Evolutionary conservation across 2,888 invertebrate species (phyloP).

Genomic region (Diaperis boleti): DNA sequence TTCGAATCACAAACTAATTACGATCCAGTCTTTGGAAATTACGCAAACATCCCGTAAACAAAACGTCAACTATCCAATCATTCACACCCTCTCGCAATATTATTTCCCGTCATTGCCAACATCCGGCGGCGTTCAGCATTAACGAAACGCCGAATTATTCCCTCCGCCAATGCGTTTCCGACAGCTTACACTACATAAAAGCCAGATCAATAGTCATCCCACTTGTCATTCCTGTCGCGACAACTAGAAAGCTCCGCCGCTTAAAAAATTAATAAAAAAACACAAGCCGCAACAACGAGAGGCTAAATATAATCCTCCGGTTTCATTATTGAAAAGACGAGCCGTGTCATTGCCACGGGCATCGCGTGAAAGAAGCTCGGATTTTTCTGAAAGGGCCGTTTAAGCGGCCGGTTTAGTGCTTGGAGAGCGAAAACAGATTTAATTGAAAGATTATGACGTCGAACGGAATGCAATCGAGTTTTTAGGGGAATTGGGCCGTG

Average conservation of each 20-base stretch:
- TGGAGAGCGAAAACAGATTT: slow-evolving; percentile 1
- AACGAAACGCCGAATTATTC: slow-evolving; percentile 2
- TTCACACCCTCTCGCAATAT: not conserved
- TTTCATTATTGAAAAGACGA: slow-evolving; percentile 21
- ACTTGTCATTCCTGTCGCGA: not conserved
- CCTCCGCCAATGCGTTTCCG: not conserved
- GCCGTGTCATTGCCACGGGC: slow-evolving; percentile 18
- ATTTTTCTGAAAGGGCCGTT: not conserved
- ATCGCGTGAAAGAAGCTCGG: slow-evolving; percentile 17
- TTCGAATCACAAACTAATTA: not conserved
- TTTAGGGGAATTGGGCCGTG: not conserved
- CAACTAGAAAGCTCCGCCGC: not conserved
- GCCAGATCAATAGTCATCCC: slow-evolving; percentile 13
- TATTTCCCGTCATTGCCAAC: not conserved
- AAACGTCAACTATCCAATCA: not conserved
- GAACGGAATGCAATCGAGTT: not conserved
- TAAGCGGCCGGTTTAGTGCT: not conserved
- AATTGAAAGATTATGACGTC: slow-evolving; percentile 4
- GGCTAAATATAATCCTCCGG: slow-evolving; percentile 21
- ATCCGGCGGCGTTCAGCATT: not conserved
- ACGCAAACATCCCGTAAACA: not conserved
- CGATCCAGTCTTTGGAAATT: not conserved
- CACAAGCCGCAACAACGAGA: slow-evolving; percentile 1
- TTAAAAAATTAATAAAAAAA: slow-evolving; percentile 11
- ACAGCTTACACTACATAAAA: slow-evolving; percentile 5